Conservation (phyloP, 2,888 invertebrate genomes). For the Deilephila elpenor region DNA sequence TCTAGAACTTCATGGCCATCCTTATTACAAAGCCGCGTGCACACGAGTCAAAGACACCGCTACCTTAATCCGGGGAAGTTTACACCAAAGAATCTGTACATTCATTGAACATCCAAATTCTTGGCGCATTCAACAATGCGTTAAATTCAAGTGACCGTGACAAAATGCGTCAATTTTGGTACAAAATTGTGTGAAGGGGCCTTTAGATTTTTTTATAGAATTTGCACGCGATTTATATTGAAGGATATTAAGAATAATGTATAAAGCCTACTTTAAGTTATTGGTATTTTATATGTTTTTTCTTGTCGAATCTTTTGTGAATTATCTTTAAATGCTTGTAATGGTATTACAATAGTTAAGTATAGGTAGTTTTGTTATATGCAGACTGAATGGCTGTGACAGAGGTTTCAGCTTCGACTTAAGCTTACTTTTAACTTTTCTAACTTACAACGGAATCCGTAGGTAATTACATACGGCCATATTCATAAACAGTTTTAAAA, state of each 20-base stretch:
- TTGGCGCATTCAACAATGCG: conserved; percentile 31
- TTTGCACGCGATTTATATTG: background rate
- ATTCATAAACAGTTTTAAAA: no score
- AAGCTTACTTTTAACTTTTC: no score
- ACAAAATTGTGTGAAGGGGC: conserved; percentile 25
- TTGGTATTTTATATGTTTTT: background rate
- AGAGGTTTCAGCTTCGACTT: no score
- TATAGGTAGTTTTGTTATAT: no score
- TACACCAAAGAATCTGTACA: conserved; percentile 54
- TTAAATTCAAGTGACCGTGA: conserved; percentile 41
- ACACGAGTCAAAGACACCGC: conserved; percentile 73
- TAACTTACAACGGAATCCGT: no score
- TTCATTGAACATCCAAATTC: conserved; percentile 31
- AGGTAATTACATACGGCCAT: no score
- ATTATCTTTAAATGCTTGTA: no score
- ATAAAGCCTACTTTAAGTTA: background rate
- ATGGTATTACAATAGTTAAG: no score
- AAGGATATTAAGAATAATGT: background rate
- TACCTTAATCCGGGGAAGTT: conserved; percentile 66
- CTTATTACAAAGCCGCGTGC: conserved; percentile 38
- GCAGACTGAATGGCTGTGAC: no score
- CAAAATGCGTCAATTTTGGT: conserved; percentile 34
- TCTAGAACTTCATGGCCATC: conserved; percentile 44
- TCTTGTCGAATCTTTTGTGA: background rate
- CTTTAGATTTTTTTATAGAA: background rate